Evolutionary conservation across 2,113 vertebrate genomes (phyloP).

Genomic region (Bubo bubo): DNA sequence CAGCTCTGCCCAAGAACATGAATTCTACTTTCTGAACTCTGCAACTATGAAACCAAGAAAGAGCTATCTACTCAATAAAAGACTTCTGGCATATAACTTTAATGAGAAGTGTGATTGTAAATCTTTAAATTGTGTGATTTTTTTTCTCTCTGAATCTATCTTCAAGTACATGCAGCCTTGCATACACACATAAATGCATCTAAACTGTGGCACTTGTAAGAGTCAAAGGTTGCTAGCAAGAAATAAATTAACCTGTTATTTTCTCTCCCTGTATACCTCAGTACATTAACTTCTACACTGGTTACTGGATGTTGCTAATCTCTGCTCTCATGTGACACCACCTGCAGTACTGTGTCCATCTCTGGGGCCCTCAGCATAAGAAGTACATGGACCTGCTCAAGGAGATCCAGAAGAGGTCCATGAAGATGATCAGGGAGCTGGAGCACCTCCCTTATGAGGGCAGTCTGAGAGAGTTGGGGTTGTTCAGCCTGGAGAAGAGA

Average conservation of each 20-base stretch:
- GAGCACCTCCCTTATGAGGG: too few species aligned
- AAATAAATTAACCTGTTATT: not conserved
- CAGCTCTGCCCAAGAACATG: not conserved
- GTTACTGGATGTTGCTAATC: not conserved
- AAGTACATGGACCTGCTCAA: too few species aligned
- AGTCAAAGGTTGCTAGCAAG: not conserved
- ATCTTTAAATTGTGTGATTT: not conserved
- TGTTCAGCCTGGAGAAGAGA: too few species aligned
- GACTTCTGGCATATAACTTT: not conserved
- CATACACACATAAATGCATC: not conserved
- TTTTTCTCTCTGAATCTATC: too few species aligned
- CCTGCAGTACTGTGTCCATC: too few species aligned
- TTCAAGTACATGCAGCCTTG: not conserved
- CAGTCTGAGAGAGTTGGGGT: too few species aligned
- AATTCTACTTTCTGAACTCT: not conserved
- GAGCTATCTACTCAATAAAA: not conserved
- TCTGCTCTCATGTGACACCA: too few species aligned
- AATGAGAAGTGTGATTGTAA: not conserved
- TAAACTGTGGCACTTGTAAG: not conserved
- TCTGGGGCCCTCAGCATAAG: too few species aligned
- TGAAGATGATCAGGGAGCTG: too few species aligned
- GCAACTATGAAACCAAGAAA: not conserved
- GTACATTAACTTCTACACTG: not conserved
- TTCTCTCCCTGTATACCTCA: not conserved
- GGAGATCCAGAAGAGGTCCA: too few species aligned